A percentile compares a stretch with the other conserved stretches of the same genome.
Conservation (phyloP, 2,888 invertebrate genomes). For the Digitonthophagus gazella region DNA sequence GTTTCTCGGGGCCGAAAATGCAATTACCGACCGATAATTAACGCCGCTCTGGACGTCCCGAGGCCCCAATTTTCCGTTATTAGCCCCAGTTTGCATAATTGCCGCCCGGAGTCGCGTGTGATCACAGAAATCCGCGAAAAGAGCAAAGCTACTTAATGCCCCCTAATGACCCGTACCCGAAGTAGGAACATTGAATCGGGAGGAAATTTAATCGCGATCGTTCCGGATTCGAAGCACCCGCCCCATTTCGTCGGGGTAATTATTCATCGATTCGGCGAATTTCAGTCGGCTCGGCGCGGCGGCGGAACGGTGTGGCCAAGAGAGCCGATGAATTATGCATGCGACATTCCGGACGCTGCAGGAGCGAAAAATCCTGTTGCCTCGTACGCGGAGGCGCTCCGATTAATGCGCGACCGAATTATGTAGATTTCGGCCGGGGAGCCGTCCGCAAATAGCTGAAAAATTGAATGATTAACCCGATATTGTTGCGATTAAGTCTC, state of each 20-base stretch:
- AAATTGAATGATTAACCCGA: slow-evolving; percentile 5
- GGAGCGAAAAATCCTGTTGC: neutral
- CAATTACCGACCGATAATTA: too few species aligned
- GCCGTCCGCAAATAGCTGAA: slow-evolving; percentile 4
- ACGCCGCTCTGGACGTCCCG: too few species aligned
- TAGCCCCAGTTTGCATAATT: neutral
- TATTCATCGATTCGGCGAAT: too few species aligned
- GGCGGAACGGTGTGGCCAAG: too few species aligned
- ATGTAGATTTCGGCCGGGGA: slow-evolving; percentile 1
- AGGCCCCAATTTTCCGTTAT: neutral
- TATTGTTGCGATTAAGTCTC: slow-evolving; percentile 1
- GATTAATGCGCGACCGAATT: neutral
- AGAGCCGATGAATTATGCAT: slow-evolving; percentile 7
- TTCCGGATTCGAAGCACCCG: too few species aligned
- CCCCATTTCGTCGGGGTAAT: too few species aligned
- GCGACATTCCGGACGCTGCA: neutral
- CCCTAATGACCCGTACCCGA: neutral
- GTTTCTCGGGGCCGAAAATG: too few species aligned
- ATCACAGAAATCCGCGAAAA: neutral
- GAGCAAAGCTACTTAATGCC: neutral
- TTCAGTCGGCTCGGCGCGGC: too few species aligned
- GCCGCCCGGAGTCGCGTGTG: neutral
- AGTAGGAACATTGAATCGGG: neutral
- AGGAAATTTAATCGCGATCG: too few species aligned
- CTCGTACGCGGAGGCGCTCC: slow-evolving; percentile 1